phyloP scores from a whole-genome alignment of 2,888 invertebrate genomes.

The Parelbella ahira region DNA sequence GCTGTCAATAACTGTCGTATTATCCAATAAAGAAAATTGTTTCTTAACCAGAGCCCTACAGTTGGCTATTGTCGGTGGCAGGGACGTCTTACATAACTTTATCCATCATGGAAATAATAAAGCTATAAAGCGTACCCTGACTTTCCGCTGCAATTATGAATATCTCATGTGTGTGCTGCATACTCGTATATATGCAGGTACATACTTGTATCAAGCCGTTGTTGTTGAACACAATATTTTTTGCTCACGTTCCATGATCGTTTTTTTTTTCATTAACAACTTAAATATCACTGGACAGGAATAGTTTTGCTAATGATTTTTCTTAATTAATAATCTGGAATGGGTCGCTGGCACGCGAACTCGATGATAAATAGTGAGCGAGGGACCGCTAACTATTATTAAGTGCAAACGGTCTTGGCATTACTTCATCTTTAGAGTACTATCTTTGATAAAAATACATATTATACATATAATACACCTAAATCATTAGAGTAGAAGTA shows the following conservation, averaged over 20 bases:
- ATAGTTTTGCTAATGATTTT: conserved; percentile 23
- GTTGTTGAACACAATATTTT: too few relatives aligned
- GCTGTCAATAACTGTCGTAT: conserved; percentile 21
- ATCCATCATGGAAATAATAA: conserved; percentile 13
- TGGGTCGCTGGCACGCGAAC: conserved; percentile 19
- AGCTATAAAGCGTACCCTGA: conserved; percentile 11
- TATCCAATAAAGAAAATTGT: conserved; percentile 32
- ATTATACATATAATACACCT: too few relatives aligned
- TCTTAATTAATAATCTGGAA: conserved; percentile 24
- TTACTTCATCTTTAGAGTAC: conserved; percentile 7
- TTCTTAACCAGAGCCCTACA: too few relatives aligned
- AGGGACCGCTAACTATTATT: conserved; percentile 15
- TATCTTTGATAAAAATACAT: background rate
- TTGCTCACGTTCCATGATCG: conserved; percentile 7
- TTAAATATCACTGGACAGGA: conserved; percentile 15
- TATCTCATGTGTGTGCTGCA: background rate
- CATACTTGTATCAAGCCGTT: too few relatives aligned
- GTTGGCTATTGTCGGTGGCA: too few relatives aligned
- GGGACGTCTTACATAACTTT: conserved; percentile 6
- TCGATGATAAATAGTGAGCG: conserved; percentile 14
- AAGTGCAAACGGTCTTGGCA: conserved; percentile 5
- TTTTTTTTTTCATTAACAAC: conserved; percentile 13
- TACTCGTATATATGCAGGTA: too few relatives aligned
- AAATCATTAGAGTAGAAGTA: too few relatives aligned
- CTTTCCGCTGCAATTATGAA: conserved; percentile 11